Conservation (phyloP, 2,888 invertebrate genomes). For the Schizotus pectinicornis region DNA sequence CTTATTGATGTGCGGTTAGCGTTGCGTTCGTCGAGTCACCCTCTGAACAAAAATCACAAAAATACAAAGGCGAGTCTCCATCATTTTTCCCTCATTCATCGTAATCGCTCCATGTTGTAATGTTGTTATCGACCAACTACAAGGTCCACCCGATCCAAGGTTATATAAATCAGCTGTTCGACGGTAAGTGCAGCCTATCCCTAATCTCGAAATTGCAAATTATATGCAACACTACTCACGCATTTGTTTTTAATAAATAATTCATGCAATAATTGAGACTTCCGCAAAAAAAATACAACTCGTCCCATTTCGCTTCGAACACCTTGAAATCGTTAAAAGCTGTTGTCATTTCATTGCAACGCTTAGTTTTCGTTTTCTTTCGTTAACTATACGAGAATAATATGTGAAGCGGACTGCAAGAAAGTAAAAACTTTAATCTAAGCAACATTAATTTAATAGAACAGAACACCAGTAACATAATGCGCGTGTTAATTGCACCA, state of each 20-base stretch:
- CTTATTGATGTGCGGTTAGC: background rate
- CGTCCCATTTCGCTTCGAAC: too few relatives aligned
- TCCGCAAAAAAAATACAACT: constrained; percentile 21
- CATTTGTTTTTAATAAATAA: constrained; percentile 31
- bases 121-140: constrained; percentile 29
- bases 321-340: background rate
- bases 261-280: constrained; percentile 26
- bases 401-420: too few relatives aligned
- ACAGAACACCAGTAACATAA: background rate
- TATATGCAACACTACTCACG: constrained; percentile 37
- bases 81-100: constrained; percentile 14
- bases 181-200: constrained; percentile 43
- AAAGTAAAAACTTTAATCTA: background rate
- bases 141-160: constrained; percentile 43
- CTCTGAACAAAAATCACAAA: background rate
- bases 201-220: constrained; percentile 44
- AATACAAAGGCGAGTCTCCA: background rate
- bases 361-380: background rate
- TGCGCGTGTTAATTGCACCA: constrained; percentile 4
- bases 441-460: background rate
- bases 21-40: background rate
- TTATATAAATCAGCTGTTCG: constrained; percentile 47
- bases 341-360: background rate
- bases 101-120: constrained; percentile 16
- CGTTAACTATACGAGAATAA: too few relatives aligned